A percentile compares a stretch with the other conserved stretches of the same genome.
These are phyloP conservation scores for Miltochrista miniata DNA, from an alignment of 2,888 invertebrate species.

Conservation along the genomic window DNA sequence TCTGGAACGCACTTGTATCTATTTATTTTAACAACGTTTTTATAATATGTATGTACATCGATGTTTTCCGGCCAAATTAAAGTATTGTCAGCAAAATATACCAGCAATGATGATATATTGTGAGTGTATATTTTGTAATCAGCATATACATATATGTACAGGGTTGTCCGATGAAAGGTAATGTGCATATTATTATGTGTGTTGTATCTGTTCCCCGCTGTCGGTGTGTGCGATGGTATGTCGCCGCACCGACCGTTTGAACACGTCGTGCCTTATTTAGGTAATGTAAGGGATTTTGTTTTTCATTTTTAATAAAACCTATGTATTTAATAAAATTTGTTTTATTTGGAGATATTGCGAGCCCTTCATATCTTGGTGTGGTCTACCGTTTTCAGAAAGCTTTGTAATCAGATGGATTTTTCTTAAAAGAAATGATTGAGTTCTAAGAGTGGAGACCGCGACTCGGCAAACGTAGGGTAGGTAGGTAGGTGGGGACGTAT, in stretches of 20 bases:
- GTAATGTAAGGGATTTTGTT: conserved; percentile 80
- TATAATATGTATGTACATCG: conserved; percentile 31
- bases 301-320: conserved; percentile 80
- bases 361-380: no score
- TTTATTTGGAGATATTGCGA: conserved; percentile 27
- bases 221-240: conserved; percentile 21
- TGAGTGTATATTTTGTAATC: conserved; percentile 57
- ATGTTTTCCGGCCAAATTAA: conserved; percentile 52
- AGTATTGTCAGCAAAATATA: conserved; percentile 35
- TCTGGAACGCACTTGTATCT: conserved; percentile 9
- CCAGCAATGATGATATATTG: conserved; percentile 32
- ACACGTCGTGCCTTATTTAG: conserved; percentile 81
- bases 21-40: conserved; percentile 19
- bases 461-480: no score
- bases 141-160: conserved; percentile 47
- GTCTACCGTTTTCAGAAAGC: no score
- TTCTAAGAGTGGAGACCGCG: no score
- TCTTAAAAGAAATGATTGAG: no score
- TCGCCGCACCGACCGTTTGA: conserved; percentile 50
- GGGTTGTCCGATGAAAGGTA: conserved; percentile 41
- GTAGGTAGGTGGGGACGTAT: no score
- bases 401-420: no score
- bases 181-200: conserved; percentile 35
- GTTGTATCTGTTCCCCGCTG: conserved; percentile 30
- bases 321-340: conserved; percentile 61